Conservation (phyloP, 1,140 invertebrate genomes). For the Orchestia grillus region DNA sequence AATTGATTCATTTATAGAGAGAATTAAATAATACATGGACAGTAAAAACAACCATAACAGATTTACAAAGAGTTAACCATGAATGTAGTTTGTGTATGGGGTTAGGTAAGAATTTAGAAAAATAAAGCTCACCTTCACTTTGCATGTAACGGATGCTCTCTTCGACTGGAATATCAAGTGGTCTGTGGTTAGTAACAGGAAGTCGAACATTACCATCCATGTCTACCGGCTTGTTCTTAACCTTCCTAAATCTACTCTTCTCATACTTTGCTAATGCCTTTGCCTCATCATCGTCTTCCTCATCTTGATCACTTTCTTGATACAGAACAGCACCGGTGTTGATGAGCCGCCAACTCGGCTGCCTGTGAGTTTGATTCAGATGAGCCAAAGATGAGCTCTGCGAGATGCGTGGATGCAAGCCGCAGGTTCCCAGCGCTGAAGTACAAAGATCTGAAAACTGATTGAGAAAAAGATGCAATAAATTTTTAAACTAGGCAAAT, state of each 20-base stretch:
- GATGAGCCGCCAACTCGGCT: neutral
- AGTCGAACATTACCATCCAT: slow-evolving; percentile 73
- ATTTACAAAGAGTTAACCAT: neutral
- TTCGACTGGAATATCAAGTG: slow-evolving; percentile 79
- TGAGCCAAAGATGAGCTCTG: neutral
- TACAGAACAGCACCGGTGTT: neutral
- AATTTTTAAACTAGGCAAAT: neutral
- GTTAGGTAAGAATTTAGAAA: slow-evolving; percentile 58
- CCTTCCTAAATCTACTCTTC: neutral
- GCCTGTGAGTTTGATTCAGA: neutral
- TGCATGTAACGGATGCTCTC: slow-evolving; percentile 87
- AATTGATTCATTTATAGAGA: neutral
- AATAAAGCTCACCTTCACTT: slow-evolving; percentile 77
- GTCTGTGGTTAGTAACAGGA: neutral
- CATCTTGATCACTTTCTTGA: slow-evolving; percentile 52
- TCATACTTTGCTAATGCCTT: slow-evolving; percentile 1
- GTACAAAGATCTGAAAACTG: neutral
- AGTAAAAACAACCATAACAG: neutral
- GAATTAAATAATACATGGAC: neutral
- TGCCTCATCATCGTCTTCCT: slow-evolving; percentile 61
- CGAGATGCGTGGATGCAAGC: neutral
- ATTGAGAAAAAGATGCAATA: neutral
- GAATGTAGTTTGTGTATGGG: neutral
- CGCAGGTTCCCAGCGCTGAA: neutral
- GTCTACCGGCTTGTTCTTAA: slow-evolving; percentile 76